A percentile compares a stretch with the other conserved stretches of the same genome.
Evolutionary conservation across 2,797 vertebrate species (phyloP).

Genomic region (Gambelia wislizenii): DNA sequence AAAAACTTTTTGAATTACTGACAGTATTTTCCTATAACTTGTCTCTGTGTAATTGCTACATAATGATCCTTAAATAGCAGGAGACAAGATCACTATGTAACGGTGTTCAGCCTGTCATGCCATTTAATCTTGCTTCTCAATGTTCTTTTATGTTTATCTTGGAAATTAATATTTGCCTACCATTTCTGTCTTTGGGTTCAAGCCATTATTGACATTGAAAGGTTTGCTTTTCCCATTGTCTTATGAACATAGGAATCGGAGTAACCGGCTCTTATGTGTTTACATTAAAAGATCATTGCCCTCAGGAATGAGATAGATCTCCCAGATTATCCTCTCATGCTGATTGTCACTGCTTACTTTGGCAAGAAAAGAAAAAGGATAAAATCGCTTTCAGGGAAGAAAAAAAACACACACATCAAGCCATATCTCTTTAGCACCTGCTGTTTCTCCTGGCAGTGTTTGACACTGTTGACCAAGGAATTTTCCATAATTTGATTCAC

Average conservation of each 20-base stretch:
- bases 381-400: neutral
- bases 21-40: neutral
- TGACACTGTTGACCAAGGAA: constrained; percentile 7
- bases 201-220: constrained; percentile 5
- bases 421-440: constrained; percentile 5
- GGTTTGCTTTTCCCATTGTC: neutral
- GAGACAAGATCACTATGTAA: neutral
- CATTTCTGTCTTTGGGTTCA: constrained; percentile 3
- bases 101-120: neutral
- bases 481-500: constrained; percentile 29
- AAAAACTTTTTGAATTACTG: constrained; percentile 16
- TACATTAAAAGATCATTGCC: constrained; percentile 11
- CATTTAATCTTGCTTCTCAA: constrained; percentile 18
- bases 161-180: constrained; percentile 25
- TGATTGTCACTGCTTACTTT: neutral
- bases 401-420: constrained; percentile 12
- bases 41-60: neutral
- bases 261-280: neutral
- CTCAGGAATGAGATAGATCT: neutral
- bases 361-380: neutral
- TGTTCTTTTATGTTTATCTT: constrained; percentile 14
- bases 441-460: constrained; percentile 23
- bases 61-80: neutral
- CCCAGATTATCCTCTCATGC: neutral
- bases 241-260: constrained; percentile 3